Percentiles rank a stretch among this genome's conserved stretches.
Evolutionary conservation across 2,113 vertebrate genomes (phyloP).

Genomic region (Rhea americana): DNA sequence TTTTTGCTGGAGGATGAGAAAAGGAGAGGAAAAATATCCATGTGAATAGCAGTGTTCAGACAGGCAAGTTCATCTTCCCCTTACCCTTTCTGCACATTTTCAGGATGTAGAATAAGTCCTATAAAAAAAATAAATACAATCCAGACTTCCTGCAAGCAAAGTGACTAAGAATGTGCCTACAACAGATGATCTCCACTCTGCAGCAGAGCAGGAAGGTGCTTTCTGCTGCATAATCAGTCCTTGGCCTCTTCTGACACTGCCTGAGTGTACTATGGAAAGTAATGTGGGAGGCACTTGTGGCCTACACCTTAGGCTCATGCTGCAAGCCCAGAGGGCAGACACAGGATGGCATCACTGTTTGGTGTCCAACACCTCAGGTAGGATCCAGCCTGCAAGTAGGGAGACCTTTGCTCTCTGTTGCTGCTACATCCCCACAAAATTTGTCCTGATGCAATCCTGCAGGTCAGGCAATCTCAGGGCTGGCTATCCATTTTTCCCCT

Average conservation of each 20-base stretch:
- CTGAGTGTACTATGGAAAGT: not conserved
- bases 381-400: not conserved
- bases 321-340: not conserved
- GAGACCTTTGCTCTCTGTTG: not conserved
- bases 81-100: not conserved
- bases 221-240: not conserved
- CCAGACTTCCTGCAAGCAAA: not conserved
- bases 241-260: not conserved
- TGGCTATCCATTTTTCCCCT: not conserved
- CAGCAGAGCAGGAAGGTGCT: not conserved
- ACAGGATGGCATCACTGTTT: not conserved
- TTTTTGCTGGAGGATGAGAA: conserved; percentile 82
- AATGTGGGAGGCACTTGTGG: not conserved
- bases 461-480: not conserved
- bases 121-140: not conserved
- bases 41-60: not conserved
- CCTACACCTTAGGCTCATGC: not conserved
- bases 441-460: not conserved
- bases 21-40: not conserved
- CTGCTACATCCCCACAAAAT: not conserved
- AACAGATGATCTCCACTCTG: not conserved
- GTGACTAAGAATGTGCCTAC: not conserved
- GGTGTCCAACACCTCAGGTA: not conserved
- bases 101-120: not conserved
- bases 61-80: not conserved